Percentiles rank a stretch among this genome's conserved stretches.
Conservation (phyloP, 1,140 invertebrate species). For the Charaxes varanes region DNA sequence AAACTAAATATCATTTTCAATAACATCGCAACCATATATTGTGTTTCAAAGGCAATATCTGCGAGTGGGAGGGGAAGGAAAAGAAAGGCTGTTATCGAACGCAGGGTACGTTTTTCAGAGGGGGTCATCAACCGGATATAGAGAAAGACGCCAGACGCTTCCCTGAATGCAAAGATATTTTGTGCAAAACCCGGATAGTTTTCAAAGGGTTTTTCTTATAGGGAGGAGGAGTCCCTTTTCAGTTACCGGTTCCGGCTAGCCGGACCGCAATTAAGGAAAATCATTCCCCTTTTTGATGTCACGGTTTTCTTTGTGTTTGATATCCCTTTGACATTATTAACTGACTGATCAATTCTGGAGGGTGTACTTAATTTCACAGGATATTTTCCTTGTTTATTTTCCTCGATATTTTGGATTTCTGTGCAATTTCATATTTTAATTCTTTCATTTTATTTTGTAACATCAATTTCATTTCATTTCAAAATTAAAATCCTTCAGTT, state of each 20-base stretch:
- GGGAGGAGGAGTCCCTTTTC: slow-evolving; percentile 58
- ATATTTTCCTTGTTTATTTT: too few relatives aligned
- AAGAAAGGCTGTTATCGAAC: slow-evolving; percentile 68
- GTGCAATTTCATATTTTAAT: too few relatives aligned
- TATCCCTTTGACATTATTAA: slow-evolving; percentile 7
- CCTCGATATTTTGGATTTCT: too few relatives aligned
- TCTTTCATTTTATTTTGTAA: too few relatives aligned
- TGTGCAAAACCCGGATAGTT: slow-evolving; percentile 52
- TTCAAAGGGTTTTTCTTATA: slow-evolving; percentile 62
- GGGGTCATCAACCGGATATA: slow-evolving; percentile 31
- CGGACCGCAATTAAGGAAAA: slow-evolving; percentile 42
- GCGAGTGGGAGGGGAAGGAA: slow-evolving; percentile 44
- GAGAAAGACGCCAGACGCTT: slow-evolving; percentile 45
- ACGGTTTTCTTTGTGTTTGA: slow-evolving; percentile 5
- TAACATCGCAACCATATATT: too few relatives aligned
- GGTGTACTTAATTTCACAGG: too few relatives aligned
- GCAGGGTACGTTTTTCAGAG: slow-evolving; percentile 66
- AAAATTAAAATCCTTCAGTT: too few relatives aligned
- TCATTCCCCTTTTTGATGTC: slow-evolving; percentile 6
- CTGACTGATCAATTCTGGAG: too few relatives aligned
- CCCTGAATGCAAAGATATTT: slow-evolving; percentile 67
- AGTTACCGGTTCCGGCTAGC: slow-evolving; percentile 44
- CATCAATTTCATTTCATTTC: too few relatives aligned
- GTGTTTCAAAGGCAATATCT: slow-evolving; percentile 59
- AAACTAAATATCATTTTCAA: too few relatives aligned